Evolutionary conservation across 2,888 invertebrate genomes (phyloP), one percentile per base, ranked within the genome.

Genomic region (Limnephilus marmoratus): DNA sequence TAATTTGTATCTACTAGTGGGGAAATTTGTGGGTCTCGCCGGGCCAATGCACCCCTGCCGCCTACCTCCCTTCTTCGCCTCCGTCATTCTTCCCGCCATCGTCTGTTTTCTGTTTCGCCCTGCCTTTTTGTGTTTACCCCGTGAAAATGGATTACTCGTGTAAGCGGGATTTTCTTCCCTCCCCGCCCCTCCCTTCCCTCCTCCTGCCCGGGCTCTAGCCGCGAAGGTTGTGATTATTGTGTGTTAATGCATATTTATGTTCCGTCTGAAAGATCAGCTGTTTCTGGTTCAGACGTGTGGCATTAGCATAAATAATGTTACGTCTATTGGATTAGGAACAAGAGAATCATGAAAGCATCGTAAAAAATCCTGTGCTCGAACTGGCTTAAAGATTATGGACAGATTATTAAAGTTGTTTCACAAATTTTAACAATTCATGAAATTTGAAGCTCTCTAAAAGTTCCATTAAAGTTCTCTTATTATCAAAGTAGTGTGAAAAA

Each of bases 111-210:
- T 90, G 90, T 90, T 87, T 90, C 90, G 86, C 86, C 90, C 29
- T n/a, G 68, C 88, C 91, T 91, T 92, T 93, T 93, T 93, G 90
- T 85, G 83, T 85, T 85, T 85, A 85, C 90, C 85, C 80, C 92
- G 90, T 85, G 91, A 90, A 93, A 93, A 93, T 93, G 93, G 92
- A 93, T 93, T 93, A 93, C 92, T 90, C 90, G 90, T 93, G 92
- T 93, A 91, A 92, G 89, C 89, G 91, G 90, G 90, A 49, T 82
- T 90, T 90, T 90, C 18, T 31, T 34, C 15, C 81, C 82, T 18
- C 49, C 82, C 37, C 90, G 15, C 34, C 29, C 29, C 41, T 13
- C 15, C 29, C 31, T 24, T 1, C 68, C 45, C 49, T 24, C 45
- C 49, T 24, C n/a, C 18, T 24, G 24, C 68, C 68, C 68, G 0